A percentile compares a stretch with the other conserved stretches of the same genome.
These are phyloP conservation scores for Neopelma chrysocephalum DNA, from an alignment of 2,797 vertebrate genomes.

Conservation along the genomic window DNA sequence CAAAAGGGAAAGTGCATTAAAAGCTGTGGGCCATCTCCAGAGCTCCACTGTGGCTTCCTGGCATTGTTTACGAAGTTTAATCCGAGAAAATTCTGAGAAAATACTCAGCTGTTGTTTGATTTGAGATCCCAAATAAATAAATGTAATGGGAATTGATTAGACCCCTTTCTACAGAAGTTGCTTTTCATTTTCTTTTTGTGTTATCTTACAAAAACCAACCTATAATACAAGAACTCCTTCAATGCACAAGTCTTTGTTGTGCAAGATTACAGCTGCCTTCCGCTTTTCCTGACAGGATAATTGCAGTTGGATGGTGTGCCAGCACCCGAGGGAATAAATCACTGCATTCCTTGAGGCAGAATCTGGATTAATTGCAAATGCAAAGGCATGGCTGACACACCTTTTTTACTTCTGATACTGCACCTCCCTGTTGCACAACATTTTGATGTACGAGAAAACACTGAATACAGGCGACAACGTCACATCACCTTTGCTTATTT, in stretches of 20 bases:
- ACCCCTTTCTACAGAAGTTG: background rate
- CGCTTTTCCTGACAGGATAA: background rate
- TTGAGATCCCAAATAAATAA: background rate
- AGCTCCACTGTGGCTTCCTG: background rate
- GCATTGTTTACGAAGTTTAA: background rate
- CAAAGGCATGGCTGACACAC: background rate
- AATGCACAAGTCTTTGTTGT: background rate
- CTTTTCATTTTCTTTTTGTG: background rate
- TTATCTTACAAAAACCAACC: background rate
- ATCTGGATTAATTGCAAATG: background rate
- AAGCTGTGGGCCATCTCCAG: background rate
- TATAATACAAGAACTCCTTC: background rate
- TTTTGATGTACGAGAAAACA: background rate
- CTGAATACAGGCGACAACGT: background rate
- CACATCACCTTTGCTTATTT: background rate
- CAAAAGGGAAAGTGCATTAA: background rate
- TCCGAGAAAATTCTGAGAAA: background rate
- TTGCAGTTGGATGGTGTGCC: background rate
- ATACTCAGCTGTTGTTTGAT: background rate
- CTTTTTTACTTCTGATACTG: background rate
- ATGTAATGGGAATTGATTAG: background rate
- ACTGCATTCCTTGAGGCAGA: background rate
- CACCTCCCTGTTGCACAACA: background rate
- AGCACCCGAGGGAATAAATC: background rate
- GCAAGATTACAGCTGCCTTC: background rate